Evolutionary conservation across 2,797 vertebrate species (phyloP).

Genomic region (Cryptoblepharus egeriae): DNA sequence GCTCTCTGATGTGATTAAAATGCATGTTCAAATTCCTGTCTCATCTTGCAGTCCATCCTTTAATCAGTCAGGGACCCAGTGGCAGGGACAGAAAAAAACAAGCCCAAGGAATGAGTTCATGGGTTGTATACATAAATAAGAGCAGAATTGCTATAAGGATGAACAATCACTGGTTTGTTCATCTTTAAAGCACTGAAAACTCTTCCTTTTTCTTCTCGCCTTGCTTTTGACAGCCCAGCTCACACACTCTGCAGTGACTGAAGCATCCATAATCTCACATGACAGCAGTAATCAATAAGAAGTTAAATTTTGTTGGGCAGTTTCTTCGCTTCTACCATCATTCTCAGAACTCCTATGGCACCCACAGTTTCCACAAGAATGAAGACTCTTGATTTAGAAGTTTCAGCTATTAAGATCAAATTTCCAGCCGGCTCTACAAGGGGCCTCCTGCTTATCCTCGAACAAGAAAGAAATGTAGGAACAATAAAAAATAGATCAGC

Average conservation of each 20-base stretch:
- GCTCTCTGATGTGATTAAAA: neutral
- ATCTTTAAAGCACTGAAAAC: neutral
- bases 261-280: conserved; percentile 11
- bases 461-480: conserved; percentile 1
- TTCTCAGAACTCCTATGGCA: no score
- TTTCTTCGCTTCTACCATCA: conserved; percentile 10
- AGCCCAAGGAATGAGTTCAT: no score
- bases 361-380: neutral
- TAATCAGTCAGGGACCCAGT: neutral
- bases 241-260: conserved; percentile 6
- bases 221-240: conserved; percentile 2
- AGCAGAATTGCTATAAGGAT: neutral
- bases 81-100: neutral
- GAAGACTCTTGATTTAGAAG: neutral
- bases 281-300: conserved; percentile 37
- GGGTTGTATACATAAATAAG: no score
- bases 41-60: neutral
- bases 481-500: neutral
- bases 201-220: neutral
- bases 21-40: neutral
- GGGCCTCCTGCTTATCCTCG: neutral
- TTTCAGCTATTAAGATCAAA: neutral
- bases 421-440: neutral
- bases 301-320: conserved; percentile 17
- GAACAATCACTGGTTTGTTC: no score